Evolutionary conservation across 2,113 vertebrate species (phyloP).

Genomic region (Ivindomyrus marchei): DNA sequence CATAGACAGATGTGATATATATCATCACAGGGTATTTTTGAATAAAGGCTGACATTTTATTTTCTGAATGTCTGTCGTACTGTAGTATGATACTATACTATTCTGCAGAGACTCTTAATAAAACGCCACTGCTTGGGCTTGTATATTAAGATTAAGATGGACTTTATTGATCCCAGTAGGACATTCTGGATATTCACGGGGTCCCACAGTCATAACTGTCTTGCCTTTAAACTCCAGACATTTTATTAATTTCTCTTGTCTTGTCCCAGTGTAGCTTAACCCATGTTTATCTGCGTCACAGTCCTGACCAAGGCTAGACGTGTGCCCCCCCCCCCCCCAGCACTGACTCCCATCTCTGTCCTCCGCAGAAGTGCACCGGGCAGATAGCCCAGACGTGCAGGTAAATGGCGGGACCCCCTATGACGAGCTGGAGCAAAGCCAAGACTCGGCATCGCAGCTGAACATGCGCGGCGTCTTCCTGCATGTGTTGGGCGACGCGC

Average conservation of each 20-base stretch:
- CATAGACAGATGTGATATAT: not conserved
- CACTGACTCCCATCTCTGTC: slow-evolving; percentile 9
- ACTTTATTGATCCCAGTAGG: not conserved
- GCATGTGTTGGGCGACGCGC: slow-evolving; percentile 90
- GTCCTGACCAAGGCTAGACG: not conserved
- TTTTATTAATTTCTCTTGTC: not conserved
- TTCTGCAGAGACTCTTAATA: not conserved
- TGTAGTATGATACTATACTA: not conserved
- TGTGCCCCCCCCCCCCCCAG: not conserved
- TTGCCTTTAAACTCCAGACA: not conserved
- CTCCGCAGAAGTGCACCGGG: slow-evolving; percentile 57
- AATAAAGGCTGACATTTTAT: not conserved
- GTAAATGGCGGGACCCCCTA: slow-evolving; percentile 75
- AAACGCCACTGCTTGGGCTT: not conserved
- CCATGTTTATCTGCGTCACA: not conserved
- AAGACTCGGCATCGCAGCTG: slow-evolving; percentile 71
- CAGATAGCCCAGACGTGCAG: slow-evolving; percentile 64
- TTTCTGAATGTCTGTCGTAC: not conserved
- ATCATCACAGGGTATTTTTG: not conserved
- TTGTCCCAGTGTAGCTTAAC: not conserved
- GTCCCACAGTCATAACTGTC: not conserved
- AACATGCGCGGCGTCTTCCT: slow-evolving; percentile 99
- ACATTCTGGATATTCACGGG: not conserved
- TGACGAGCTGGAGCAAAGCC: slow-evolving; percentile 61
- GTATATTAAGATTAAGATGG: not conserved